A percentile compares a stretch with the other conserved stretches of the same genome.
Conservation (phyloP, 1,140 invertebrate genomes). For the Solenopsis fugax region DNA sequence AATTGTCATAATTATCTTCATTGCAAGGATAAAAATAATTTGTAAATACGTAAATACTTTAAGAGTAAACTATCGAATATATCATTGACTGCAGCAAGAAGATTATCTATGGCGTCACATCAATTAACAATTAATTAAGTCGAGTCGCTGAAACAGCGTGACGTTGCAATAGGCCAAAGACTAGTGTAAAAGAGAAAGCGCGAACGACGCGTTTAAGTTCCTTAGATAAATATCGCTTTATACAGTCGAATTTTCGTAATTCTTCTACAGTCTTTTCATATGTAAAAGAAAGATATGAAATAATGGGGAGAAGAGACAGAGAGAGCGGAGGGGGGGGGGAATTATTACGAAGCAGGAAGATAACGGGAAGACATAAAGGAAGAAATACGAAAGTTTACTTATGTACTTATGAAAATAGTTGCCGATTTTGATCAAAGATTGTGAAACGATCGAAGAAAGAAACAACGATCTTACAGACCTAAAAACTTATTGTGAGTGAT, state of each 20-base stretch:
- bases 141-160: constrained; percentile 15
- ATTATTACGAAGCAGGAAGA: background rate
- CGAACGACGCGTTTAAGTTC: constrained; percentile 68
- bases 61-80: constrained; percentile 16
- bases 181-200: constrained; percentile 38
- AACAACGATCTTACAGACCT: constrained; percentile 24
- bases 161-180: background rate
- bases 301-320: background rate
- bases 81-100: background rate
- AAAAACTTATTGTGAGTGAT: constrained; percentile 54
- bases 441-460: background rate
- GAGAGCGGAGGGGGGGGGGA: background rate
- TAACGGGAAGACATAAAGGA: background rate
- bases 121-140: background rate
- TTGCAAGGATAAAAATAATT: constrained; percentile 12
- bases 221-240: constrained; percentile 73
- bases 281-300: background rate
- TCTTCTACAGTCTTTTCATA: background rate
- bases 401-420: constrained; percentile 64
- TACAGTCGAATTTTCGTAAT: constrained; percentile 1
- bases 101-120: background rate
- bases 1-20: constrained; percentile 17
- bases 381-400: background rate
- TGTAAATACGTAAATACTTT: constrained; percentile 5
- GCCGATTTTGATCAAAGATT: constrained; percentile 21